These are phyloP conservation scores for Andrena haemorrhoa DNA, from an alignment of 2,888 invertebrate genomes.

Conservation along the genomic window DNA sequence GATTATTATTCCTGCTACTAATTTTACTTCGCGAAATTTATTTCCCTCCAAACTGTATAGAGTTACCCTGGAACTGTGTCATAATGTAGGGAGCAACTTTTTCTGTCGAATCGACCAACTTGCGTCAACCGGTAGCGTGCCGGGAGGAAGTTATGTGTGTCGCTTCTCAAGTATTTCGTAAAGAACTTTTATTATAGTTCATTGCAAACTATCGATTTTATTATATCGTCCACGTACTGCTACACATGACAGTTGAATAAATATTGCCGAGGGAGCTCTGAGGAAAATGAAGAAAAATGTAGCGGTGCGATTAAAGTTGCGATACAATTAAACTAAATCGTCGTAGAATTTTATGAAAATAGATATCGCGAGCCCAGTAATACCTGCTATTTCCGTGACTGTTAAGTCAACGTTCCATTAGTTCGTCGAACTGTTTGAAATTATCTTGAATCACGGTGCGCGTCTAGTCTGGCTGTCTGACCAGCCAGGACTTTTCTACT, in stretches of 20 bases:
- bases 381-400: slow-evolving; percentile 16
- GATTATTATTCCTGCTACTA: slow-evolving; percentile 54
- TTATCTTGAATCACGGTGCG: background rate
- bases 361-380: background rate
- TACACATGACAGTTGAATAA: background rate
- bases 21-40: slow-evolving; percentile 45
- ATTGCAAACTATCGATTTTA: no score
- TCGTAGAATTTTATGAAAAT: background rate
- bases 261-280: background rate
- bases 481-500: slow-evolving; percentile 29
- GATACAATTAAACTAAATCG: background rate
- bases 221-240: background rate
- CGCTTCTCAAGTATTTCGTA: no score
- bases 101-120: background rate
- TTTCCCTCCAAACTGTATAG: slow-evolving; percentile 4
- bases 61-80: slow-evolving; percentile 11
- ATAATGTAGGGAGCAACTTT: background rate
- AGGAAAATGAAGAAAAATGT: background rate
- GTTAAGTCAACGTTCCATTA: background rate
- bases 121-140: no score
- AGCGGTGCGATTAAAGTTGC: background rate
- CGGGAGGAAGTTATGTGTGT: no score
- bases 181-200: no score
- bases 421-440: slow-evolving; percentile 27
- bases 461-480: slow-evolving; percentile 17